Base-by-base conservation (phyloP, 1,140 invertebrate species). In the Copidosoma floridanum region DNA sequence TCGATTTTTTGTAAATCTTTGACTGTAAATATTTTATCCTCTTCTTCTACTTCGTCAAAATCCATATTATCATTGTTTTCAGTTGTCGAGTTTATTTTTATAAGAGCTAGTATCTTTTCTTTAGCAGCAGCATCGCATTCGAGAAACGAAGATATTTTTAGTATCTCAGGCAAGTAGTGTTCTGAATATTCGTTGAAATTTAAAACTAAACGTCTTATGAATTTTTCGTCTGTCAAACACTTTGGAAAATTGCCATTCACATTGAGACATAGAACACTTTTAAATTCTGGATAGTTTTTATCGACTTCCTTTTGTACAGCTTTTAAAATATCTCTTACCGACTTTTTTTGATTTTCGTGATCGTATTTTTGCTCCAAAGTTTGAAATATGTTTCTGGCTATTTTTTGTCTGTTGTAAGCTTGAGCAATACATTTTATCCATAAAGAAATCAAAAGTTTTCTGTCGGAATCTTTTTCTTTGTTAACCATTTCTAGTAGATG, bases 371-470 rank as follows among this genome's bases (percentile, higher is more conserved):
- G 67, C 40, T 77, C 69, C 4, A 77, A 20, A 21, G 29, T 55
- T 40, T 76, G 69, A 32, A 71, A 67, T 59, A 74, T 74, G 32
- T 66, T 50, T 26, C 70, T 65, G 64, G 79, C 75, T 7, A 67
- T 40, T 58, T 75, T 75, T 23, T 78, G 69, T 68, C 81, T 84
- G 29, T 73, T 50, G 21, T 83, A 74, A 37, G 81, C 76, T 35
- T 73, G 70, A 20, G 78, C 70, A 63, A 85, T 82, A 60, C 81
- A 71, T 51, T 74, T 79, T 8, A 84, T 68, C 85, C 85, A 86
- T 41, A 83, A 67, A 24, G 83, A 78, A 54, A 82, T 81, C 23
- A 82, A 66, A n/a, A 68, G 64, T 60, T 74, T 73, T 66, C 70
- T 83, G 20, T 65, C 63, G 47, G 66, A 63, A 56, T 69, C 68